A percentile compares a stretch with the other conserved stretches of the same genome.
Conservation (phyloP, 1,140 invertebrate species). For the Rhyzopertha dominica region DNA sequence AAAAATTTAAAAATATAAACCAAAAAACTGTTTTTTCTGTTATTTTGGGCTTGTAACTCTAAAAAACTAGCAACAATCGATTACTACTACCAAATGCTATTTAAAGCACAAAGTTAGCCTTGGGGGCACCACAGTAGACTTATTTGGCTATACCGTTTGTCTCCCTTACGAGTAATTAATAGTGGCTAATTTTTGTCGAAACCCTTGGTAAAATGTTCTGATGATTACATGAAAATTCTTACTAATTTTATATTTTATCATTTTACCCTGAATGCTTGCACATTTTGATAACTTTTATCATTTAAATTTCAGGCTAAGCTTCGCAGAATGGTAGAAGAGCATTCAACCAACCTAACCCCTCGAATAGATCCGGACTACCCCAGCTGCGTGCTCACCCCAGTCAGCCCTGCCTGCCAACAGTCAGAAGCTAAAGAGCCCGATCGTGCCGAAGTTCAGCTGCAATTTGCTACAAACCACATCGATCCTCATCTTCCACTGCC, state of each 20-base stretch:
- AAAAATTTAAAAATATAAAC: no score
- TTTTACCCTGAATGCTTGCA: background rate
- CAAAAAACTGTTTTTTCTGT: no score
- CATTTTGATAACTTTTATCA: background rate
- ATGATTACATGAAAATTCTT: background rate
- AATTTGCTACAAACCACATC: no score
- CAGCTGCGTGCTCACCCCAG: conserved; percentile 27
- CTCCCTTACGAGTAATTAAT: background rate
- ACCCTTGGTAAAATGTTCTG: background rate
- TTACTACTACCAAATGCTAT: no score
- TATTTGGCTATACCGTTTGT: background rate
- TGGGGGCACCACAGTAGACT: background rate
- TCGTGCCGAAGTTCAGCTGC: conserved; percentile 9
- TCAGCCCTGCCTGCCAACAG: conserved; percentile 23
- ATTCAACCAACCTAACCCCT: conserved; percentile 36
- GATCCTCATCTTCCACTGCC: background rate
- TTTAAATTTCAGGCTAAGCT: conserved; percentile 32
- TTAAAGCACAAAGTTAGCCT: no score
- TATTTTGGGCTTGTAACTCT: no score
- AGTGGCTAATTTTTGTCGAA: background rate
- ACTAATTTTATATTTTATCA: background rate
- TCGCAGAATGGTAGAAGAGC: conserved; percentile 46
- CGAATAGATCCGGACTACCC: conserved; percentile 41
- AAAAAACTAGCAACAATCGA: no score
- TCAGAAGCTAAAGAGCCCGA: conserved; percentile 27